Evolutionary conservation across 1,140 invertebrate species (phyloP), one percentile per base, ranked within the genome.

Genomic region (Cotesia chilonis): DNA sequence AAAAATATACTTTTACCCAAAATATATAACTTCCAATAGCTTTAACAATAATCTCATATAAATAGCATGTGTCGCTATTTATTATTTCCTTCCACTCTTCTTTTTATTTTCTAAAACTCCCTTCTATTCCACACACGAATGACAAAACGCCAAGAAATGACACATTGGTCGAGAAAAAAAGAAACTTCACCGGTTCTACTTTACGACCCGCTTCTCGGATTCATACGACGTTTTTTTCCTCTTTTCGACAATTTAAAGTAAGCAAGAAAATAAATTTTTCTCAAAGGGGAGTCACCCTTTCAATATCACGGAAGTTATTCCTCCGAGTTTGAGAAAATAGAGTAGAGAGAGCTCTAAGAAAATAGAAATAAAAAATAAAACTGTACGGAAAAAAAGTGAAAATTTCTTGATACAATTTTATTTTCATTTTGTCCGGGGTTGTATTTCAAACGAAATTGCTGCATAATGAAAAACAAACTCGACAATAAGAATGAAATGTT

Each of bases 271-370:
- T 17, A 61, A 59, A 59, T 61, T 47, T 70, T 60, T 37, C 35
- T 63, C 61, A 12, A 7, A 6, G 67, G 75, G 75, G 64, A 38
- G 54, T 52, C 65, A 74, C 74, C 71, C 51, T 75, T 70, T 59
- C 60, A 74, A 75, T 77, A 74, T 78, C 74, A 78, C 70, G 76
- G 80, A 79, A 80, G 80, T 82, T 79, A 47, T 47, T 47, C 79
- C 77, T 82, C 79, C 79, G 80, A 78, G 81, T 79, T 67, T 70
- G 36, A n/a, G n/a, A 72, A 80, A 77, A 78, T 66, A 70, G 72
- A 71, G 20, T 63, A 70, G 73, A 52, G 17, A 71, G 36, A 66
- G 28, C 28, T 12, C 57, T 54, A 41, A 35, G 5, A 41, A 38
- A 64, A 14, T 9, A 37, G 10, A 54, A 67, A 14, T 35, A 36